phyloP scores from a whole-genome alignment of 2,113 vertebrate species.

The Naja naja region DNA sequence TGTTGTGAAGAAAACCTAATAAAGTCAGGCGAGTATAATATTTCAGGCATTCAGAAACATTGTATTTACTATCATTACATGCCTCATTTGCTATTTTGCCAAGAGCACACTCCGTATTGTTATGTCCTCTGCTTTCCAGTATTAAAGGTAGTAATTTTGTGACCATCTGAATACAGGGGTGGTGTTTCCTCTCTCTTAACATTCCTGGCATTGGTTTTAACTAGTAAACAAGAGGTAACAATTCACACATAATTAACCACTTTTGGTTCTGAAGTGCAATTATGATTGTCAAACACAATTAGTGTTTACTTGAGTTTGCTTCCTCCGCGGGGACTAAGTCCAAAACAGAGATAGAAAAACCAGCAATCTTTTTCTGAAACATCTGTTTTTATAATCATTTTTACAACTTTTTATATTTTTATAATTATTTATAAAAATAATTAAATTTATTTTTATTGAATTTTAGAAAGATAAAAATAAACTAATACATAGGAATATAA shows the following conservation, averaged over 20 bases:
- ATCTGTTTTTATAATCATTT: neutral
- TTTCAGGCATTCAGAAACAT: constrained; percentile 17
- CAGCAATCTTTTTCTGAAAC: constrained; percentile 22
- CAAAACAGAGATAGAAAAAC: constrained; percentile 15
- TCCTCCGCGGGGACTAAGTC: constrained; percentile 24
- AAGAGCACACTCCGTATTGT: neutral
- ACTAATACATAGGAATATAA: neutral
- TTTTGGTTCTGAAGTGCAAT: constrained; percentile 68
- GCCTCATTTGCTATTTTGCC: constrained; percentile 36
- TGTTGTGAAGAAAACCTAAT: constrained; percentile 30
- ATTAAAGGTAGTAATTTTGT: constrained; percentile 13
- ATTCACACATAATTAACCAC: constrained; percentile 63
- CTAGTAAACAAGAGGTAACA: constrained; percentile 54
- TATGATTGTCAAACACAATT: constrained; percentile 73
- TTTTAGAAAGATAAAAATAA: neutral
- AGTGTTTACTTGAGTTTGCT: constrained; percentile 60
- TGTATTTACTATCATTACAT: constrained; percentile 55
- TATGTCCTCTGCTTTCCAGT: constrained; percentile 26
- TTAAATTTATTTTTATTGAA: neutral
- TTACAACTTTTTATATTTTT: no score
- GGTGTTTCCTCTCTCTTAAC: constrained; percentile 29
- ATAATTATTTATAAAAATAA: no score
- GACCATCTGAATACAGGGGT: constrained; percentile 52
- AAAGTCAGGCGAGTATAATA: constrained; percentile 8
- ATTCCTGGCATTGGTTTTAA: constrained; percentile 43